Evolutionary conservation across 1,140 invertebrate genomes (phyloP).

Genomic region (Thaumatotibia leucotreta): DNA sequence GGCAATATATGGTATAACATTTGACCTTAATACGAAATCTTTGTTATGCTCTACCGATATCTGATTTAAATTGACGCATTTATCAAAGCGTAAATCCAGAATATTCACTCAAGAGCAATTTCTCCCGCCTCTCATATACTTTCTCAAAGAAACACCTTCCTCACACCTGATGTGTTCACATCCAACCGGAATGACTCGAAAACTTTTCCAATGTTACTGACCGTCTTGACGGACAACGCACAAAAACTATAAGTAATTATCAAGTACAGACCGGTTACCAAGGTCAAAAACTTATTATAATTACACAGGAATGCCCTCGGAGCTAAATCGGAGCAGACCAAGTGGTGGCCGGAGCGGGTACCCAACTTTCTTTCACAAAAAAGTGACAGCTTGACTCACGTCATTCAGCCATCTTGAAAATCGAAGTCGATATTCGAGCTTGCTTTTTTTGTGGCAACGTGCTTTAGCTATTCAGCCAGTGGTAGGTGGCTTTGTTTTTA

Average conservation of each 20-base stretch:
- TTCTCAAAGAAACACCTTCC: constrained; percentile 3
- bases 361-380: constrained; percentile 11
- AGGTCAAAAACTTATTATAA: constrained; percentile 10
- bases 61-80: background rate
- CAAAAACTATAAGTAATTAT: constrained; percentile 11
- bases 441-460: background rate
- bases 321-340: background rate
- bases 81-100: background rate
- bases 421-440: background rate
- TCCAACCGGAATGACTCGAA: background rate
- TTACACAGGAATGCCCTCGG: constrained; percentile 1
- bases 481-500: background rate
- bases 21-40: background rate
- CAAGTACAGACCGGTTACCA: background rate
- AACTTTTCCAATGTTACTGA: constrained; percentile 11
- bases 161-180: background rate
- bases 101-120: background rate
- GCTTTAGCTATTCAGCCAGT: background rate
- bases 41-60: background rate
- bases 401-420: constrained; percentile 11
- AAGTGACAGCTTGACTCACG: constrained; percentile 8
- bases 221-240: background rate
- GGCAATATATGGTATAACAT: background rate
- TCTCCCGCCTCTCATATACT: background rate
- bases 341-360: background rate